A percentile compares a stretch with the other conserved stretches of the same genome.
Conservation (phyloP, 2,113 vertebrate genomes). For the Benitochromis conjunctus region DNA sequence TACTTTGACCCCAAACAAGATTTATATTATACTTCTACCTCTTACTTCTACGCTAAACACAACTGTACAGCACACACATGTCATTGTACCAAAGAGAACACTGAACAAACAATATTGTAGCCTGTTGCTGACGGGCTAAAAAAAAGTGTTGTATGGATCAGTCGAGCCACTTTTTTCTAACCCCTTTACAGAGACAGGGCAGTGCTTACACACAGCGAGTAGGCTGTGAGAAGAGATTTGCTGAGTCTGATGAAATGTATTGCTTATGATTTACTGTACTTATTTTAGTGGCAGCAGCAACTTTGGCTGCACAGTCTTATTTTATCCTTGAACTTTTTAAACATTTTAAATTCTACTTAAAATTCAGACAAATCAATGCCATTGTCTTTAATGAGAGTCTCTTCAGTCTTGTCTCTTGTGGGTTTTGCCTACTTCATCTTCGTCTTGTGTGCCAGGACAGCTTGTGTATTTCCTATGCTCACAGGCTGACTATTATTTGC, state of each 20-base stretch:
- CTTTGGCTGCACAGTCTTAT: neutral
- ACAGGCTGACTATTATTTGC: constrained; percentile 1
- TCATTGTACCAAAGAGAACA: neutral
- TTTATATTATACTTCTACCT: neutral
- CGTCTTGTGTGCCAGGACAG: constrained; percentile 4
- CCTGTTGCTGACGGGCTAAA: neutral
- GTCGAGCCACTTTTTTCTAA: neutral
- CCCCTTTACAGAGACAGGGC: neutral
- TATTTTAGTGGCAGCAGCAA: neutral
- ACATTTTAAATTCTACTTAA: neutral
- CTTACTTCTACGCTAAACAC: neutral
- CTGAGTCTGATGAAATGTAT: neutral
- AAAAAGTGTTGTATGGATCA: neutral
- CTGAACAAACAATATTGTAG: neutral
- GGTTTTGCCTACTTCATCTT: constrained; percentile 16
- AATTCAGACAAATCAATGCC: neutral
- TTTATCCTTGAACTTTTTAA: neutral
- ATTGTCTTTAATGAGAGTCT: constrained; percentile 28
- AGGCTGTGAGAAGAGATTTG: neutral
- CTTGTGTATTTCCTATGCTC: constrained; percentile 4
- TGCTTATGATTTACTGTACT: neutral
- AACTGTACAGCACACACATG: neutral
- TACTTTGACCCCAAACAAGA: neutral
- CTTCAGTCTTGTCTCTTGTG: constrained; percentile 14
- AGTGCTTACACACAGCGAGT: neutral